phyloP scores from a whole-genome alignment of 1,140 invertebrate genomes.

The Trachymyrmex septentrionalis region DNA sequence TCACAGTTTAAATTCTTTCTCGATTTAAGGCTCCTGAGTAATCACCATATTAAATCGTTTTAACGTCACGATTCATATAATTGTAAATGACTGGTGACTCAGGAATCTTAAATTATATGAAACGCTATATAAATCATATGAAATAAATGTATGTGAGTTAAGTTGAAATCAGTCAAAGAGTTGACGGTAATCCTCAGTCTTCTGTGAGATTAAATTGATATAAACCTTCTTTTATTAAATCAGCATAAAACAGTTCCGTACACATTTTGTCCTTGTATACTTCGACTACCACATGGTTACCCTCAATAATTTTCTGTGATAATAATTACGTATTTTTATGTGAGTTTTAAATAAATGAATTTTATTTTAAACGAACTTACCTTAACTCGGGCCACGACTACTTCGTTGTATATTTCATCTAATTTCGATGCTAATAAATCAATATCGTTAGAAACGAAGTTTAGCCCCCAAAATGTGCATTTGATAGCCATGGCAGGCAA shows the following conservation, averaged over 20 bases:
- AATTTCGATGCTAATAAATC: not conserved
- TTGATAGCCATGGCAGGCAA: constrained; percentile 75
- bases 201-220: constrained; percentile 48
- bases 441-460: not conserved
- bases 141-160: not conserved
- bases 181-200: not conserved
- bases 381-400: constrained; percentile 67
- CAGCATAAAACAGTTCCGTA: constrained; percentile 60
- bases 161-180: not conserved
- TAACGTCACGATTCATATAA: too few species aligned
- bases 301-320: constrained; percentile 58
- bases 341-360: constrained; percentile 19
- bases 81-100: too few species aligned
- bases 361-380: constrained; percentile 50
- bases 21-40: not conserved
- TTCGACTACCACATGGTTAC: constrained; percentile 54
- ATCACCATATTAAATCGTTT: too few species aligned
- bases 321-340: constrained; percentile 18
- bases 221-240: constrained; percentile 71
- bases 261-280: constrained; percentile 68
- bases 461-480: constrained; percentile 75
- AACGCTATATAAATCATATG: not conserved
- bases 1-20: not conserved
- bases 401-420: constrained; percentile 24
- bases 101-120: not conserved